Conservation (phyloP, 2,113 vertebrate genomes). For the Microcebus tavaratra region DNA sequence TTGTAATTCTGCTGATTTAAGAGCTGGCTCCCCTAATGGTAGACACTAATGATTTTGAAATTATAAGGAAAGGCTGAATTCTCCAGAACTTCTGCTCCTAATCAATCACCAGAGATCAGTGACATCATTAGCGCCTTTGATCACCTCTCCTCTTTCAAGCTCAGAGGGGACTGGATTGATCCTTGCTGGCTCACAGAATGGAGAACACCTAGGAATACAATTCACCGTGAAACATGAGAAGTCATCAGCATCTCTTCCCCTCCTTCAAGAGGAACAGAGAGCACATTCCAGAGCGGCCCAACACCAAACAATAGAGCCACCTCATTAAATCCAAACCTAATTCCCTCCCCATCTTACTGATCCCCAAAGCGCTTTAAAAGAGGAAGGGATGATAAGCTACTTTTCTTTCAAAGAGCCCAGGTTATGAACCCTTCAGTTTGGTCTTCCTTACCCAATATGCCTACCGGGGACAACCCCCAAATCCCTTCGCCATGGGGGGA, state of each 20-base stretch:
- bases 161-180: conserved; percentile 80
- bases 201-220: conserved; percentile 85
- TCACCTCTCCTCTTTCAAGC: conserved; percentile 93
- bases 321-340: conserved; percentile 72
- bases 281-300: conserved; percentile 79
- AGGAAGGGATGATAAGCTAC: conserved; percentile 30
- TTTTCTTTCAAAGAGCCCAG: conserved; percentile 60
- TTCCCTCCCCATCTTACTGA: conserved; percentile 65
- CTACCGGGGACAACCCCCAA: neutral
- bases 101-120: conserved; percentile 96
- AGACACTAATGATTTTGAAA: conserved; percentile 82
- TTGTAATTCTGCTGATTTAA: conserved; percentile 43
- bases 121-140: conserved; percentile 94
- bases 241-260: conserved; percentile 69
- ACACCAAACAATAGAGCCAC: conserved; percentile 77
- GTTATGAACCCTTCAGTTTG: neutral
- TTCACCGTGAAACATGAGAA: conserved; percentile 85
- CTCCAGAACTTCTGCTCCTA: conserved; percentile 92
- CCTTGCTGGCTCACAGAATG: conserved; percentile 78
- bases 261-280: conserved; percentile 74
- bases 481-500: neutral
- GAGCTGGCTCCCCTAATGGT: conserved; percentile 57
- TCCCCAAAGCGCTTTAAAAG: conserved; percentile 50
- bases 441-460: neutral
- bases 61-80: conserved; percentile 80